Conservation (phyloP, 2,113 vertebrate species). For the Leucoraja erinaceus region DNA sequence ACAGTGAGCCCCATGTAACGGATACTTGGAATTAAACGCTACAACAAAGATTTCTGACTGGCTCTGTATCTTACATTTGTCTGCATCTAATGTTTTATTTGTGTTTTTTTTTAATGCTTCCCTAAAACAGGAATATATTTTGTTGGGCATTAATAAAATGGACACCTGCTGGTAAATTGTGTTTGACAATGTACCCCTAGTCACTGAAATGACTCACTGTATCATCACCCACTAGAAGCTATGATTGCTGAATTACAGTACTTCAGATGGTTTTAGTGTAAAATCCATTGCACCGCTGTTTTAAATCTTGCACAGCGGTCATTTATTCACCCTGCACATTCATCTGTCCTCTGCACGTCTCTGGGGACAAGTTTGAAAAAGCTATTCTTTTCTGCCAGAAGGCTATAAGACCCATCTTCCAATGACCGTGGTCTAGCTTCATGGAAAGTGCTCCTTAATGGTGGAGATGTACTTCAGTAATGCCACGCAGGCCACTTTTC, state of each 20-base stretch:
- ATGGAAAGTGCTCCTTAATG: conserved; percentile 66
- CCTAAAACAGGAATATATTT: conserved; percentile 27
- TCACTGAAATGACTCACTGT: background rate
- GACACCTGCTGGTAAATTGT: background rate
- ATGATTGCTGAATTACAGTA: conserved; percentile 41
- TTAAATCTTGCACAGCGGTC: conserved; percentile 43
- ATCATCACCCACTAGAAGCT: conserved; percentile 41
- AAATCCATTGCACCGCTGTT: conserved; percentile 45
- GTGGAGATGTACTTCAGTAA: conserved; percentile 59
- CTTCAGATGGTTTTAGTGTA: conserved; percentile 39
- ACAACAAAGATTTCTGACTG: background rate
- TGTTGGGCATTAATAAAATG: background rate
- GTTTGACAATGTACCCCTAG: background rate
- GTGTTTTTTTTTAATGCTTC: conserved; percentile 10
- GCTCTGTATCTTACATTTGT: background rate
- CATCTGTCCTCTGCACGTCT: conserved; percentile 41
- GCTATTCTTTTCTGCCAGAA: conserved; percentile 42
- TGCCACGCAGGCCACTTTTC: conserved; percentile 60
- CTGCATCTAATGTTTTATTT: background rate
- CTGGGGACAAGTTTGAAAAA: conserved; percentile 43
- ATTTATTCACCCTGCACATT: conserved; percentile 43
- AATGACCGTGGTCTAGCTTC: conserved; percentile 51
- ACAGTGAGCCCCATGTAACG: background rate
- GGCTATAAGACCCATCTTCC: conserved; percentile 54
- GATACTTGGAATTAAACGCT: background rate